Conservation (phyloP, 2,797 vertebrate species). For the Tenualosa ilisha region DNA sequence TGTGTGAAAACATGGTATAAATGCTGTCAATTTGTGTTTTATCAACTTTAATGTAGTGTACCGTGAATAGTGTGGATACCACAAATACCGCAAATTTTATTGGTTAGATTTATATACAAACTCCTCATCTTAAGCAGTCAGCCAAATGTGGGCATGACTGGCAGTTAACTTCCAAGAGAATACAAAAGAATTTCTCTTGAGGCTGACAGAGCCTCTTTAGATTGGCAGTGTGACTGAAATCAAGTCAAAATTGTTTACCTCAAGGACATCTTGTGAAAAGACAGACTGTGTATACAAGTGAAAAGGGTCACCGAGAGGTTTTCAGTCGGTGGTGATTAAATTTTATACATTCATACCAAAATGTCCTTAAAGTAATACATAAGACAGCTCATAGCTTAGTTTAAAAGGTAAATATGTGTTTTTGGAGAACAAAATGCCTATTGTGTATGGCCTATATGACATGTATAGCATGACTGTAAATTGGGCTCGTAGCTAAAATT, state of each 20-base stretch:
- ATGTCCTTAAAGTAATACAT: background rate
- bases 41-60: background rate
- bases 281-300: background rate
- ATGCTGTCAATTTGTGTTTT: background rate
- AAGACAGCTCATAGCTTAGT: background rate
- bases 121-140: background rate
- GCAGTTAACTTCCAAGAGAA: background rate
- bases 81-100: background rate
- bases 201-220: background rate
- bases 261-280: background rate
- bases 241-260: background rate
- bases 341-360: background rate
- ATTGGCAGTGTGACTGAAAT: background rate
- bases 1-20: background rate
- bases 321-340: background rate
- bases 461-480: background rate
- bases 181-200: background rate
- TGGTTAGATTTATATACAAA: background rate
- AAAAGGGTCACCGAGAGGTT: background rate
- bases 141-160: background rate
- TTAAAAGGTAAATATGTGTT: background rate
- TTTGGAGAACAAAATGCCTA: background rate
- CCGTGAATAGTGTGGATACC: too few relatives aligned
- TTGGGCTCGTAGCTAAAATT: background rate
- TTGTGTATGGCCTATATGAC: background rate